phyloP scores from a whole-genome alignment of 1,140 invertebrate genomes.

The Leptinotarsa defecta region DNA sequence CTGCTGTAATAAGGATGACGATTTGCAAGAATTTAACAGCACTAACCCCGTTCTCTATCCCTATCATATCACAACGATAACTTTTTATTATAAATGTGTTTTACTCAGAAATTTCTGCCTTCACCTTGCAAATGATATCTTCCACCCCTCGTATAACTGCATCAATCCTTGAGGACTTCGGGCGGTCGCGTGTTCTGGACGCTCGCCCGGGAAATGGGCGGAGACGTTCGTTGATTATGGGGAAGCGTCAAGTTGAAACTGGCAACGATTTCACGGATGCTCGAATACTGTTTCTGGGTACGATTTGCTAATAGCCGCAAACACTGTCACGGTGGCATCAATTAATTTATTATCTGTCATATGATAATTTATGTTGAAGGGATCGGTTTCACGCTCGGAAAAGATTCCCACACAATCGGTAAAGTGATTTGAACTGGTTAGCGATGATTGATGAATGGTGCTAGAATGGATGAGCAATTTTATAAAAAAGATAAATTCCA shows the following conservation, averaged over 20 bases:
- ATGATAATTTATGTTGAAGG: background rate
- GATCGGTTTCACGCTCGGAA: background rate
- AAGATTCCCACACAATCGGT: background rate
- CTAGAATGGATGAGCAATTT: no score
- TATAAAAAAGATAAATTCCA: no score
- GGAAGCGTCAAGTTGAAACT: constrained; percentile 41
- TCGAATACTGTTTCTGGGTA: constrained; percentile 36
- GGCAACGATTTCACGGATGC: constrained; percentile 41
- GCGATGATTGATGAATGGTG: no score
- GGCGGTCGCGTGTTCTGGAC: constrained; percentile 23
- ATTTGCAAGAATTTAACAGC: no score
- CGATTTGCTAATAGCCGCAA: constrained; percentile 36
- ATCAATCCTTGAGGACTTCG: background rate
- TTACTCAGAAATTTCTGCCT: background rate
- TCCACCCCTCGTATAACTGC: background rate
- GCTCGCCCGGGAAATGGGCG: constrained; percentile 34
- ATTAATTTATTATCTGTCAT: constrained; percentile 33
- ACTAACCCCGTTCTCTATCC: no score
- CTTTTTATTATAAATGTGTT: background rate
- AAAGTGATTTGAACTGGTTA: no score
- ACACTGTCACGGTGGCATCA: constrained; percentile 34
- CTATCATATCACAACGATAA: background rate
- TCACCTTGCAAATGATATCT: background rate
- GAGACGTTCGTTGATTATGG: constrained; percentile 38
- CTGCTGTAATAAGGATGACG: no score